Percentiles rank a stretch among this genome's conserved stretches.
phyloP scores from a whole-genome alignment of 2,888 invertebrate genomes.

The Aelia acuminata region DNA sequence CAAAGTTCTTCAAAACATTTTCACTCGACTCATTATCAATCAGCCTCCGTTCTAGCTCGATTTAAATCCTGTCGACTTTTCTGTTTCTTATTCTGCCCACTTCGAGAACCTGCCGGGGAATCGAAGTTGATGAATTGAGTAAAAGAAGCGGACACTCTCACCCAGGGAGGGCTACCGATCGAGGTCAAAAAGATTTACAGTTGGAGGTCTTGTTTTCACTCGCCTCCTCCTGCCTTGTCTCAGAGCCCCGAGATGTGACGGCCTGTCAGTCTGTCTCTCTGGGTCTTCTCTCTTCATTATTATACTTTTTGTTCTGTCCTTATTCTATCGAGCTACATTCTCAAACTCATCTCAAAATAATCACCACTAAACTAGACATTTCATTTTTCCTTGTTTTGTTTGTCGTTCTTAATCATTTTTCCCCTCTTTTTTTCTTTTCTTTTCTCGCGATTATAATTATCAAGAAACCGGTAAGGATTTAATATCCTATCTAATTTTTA shows the following conservation, averaged over 20 bases:
- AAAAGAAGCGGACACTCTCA: neutral
- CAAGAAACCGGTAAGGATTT: too few relatives aligned
- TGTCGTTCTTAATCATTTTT: too few relatives aligned
- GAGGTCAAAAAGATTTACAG: slow-evolving; percentile 44
- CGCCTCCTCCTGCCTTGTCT: neutral
- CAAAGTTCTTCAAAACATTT: too few relatives aligned
- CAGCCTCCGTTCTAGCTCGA: too few relatives aligned
- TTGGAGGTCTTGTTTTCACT: slow-evolving; percentile 11
- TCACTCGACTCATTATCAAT: neutral
- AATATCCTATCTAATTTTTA: neutral
- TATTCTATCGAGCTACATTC: neutral
- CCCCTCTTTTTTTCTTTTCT: too few relatives aligned
- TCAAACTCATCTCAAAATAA: neutral
- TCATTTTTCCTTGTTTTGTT: neutral
- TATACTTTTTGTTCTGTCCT: neutral
- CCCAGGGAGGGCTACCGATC: neutral
- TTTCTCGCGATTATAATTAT: too few relatives aligned
- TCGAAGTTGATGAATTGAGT: neutral
- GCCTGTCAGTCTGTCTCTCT: neutral
- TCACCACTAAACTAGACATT: neutral
- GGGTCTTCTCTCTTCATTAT: neutral
- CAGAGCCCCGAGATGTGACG: neutral
- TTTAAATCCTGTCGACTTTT: neutral
- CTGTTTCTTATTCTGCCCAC: neutral
- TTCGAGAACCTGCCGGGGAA: neutral